These are phyloP conservation scores for Euphydryas editha DNA, from an alignment of 2,888 invertebrate species.

Conservation along the genomic window DNA sequence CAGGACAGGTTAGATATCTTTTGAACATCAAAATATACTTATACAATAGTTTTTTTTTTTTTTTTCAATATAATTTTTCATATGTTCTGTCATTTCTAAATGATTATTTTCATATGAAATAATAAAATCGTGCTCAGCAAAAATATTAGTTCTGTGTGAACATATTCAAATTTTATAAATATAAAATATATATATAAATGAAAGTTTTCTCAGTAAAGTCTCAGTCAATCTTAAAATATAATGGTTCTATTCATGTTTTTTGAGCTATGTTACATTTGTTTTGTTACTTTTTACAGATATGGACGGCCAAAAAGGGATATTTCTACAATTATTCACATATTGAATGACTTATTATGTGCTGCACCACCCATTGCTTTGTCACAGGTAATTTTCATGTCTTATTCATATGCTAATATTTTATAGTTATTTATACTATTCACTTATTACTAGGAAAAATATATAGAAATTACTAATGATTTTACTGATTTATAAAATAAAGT, in stretches of 20 bases:
- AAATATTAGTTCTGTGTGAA: too few species aligned
- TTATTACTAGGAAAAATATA: conserved; percentile 15
- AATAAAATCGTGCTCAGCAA: neutral
- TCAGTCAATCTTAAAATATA: too few species aligned
- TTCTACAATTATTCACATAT: conserved; percentile 97
- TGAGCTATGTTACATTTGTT: neutral
- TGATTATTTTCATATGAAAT: too few species aligned
- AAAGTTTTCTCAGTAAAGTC: too few species aligned
- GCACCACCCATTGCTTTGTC: conserved; percentile 87
- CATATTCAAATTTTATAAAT: too few species aligned
- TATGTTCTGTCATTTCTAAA: too few species aligned
- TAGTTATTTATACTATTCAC: conserved; percentile 12
- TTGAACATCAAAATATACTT: neutral
- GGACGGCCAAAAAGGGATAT: conserved; percentile 97
- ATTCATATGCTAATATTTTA: conserved; percentile 17
- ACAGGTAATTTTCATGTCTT: conserved; percentile 61
- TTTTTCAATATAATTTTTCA: too few species aligned
- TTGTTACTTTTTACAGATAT: conserved; percentile 75
- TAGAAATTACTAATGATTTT: neutral
- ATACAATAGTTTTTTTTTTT: neutral
- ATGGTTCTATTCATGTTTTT: too few species aligned
- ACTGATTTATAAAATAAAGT: neutral
- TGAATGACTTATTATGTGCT: conserved; percentile 96
- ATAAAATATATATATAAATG: too few species aligned
- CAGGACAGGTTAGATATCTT: conserved; percentile 87